These are phyloP conservation scores for Bathybates hornii DNA, from an alignment of 2,113 vertebrate species.

Conservation along the genomic window DNA sequence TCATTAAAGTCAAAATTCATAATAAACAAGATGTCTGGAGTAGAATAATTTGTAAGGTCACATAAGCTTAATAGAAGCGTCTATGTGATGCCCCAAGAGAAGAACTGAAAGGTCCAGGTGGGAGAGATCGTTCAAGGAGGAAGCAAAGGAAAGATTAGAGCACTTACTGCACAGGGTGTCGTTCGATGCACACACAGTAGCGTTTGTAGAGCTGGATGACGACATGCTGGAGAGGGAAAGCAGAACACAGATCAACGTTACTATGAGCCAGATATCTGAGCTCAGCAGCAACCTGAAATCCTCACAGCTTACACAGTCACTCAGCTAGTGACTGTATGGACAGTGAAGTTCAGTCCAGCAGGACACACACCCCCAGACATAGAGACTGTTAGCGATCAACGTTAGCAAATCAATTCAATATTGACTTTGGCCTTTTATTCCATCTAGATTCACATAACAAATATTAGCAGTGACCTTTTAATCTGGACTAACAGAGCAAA, in stretches of 20 bases:
- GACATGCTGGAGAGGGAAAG: constrained; percentile 47
- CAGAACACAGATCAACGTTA: neutral
- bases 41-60: accelerated
- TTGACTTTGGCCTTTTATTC: neutral
- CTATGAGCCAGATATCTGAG: neutral
- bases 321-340: neutral
- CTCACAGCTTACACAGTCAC: neutral
- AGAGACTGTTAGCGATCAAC: neutral
- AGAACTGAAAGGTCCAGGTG: neutral
- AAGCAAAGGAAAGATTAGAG: neutral
- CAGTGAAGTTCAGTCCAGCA: neutral
- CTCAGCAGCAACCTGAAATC: constrained; percentile 15
- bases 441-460: neutral
- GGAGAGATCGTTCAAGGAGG: neutral
- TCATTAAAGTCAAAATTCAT: neutral
- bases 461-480: neutral
- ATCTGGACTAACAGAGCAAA: neutral
- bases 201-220: constrained; percentile 25
- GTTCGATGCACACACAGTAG: neutral
- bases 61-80: accelerated
- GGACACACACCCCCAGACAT: neutral
- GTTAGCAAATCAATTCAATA: neutral
- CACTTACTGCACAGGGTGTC: constrained; percentile 59
- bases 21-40: neutral
- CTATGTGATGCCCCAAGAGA: accelerated